Conservation (phyloP, 2,888 invertebrate species). For the Stratiomys singularior region DNA sequence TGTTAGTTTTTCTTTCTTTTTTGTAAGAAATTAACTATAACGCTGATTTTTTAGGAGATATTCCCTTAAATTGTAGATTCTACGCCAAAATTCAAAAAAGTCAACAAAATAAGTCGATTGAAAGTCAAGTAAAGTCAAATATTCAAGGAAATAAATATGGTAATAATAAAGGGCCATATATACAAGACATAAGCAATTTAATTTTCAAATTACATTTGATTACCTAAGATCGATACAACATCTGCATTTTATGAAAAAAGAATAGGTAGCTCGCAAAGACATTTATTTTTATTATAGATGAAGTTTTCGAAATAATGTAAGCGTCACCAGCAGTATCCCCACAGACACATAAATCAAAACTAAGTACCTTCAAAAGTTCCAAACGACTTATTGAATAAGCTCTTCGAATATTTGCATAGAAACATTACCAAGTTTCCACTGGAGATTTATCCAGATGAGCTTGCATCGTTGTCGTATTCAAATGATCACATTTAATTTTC, state of each 20-base stretch:
- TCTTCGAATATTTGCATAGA: conserved; percentile 45
- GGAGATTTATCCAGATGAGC: conserved; percentile 45
- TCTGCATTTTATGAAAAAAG: conserved; percentile 10
- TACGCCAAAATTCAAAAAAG: too few species aligned
- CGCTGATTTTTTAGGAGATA: too few species aligned
- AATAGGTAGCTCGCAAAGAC: neutral
- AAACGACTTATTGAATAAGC: conserved; percentile 47
- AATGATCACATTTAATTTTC: conserved; percentile 46
- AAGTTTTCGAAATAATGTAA: conserved; percentile 23
- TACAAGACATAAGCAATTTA: too few species aligned
- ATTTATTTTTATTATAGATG: conserved; percentile 23
- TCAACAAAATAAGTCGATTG: too few species aligned
- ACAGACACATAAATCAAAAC: conserved; percentile 45
- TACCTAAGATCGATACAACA: neutral
- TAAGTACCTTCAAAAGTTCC: conserved; percentile 45
- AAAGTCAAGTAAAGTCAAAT: too few species aligned
- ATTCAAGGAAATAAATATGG: too few species aligned
- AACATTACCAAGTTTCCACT: conserved; percentile 40
- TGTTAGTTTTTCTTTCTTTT: too few species aligned
- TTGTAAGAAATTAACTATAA: too few species aligned
- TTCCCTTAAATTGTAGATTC: too few species aligned
- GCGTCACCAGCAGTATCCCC: conserved; percentile 43
- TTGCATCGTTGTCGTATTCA: conserved; percentile 35
- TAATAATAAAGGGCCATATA: too few species aligned
- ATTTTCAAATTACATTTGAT: neutral